These are phyloP conservation scores for Lampris megalopsis DNA, from an alignment of 2,113 vertebrate species.

Conservation along the genomic window DNA sequence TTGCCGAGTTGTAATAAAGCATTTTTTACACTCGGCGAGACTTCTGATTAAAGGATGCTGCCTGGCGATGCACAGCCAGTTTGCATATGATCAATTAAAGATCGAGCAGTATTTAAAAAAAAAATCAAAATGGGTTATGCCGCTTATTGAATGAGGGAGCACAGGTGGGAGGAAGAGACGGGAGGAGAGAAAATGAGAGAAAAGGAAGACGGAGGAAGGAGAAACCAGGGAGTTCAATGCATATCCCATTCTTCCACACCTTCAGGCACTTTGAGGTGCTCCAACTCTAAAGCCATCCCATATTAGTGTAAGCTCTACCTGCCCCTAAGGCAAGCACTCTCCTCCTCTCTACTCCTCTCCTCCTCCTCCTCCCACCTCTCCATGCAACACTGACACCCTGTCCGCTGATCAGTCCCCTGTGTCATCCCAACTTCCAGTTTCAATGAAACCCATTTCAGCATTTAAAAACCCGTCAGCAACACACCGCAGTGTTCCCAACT, in stretches of 20 bases:
- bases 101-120: conserved; percentile 9
- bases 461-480: conserved; percentile 41
- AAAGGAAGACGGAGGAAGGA: conserved; percentile 15
- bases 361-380: conserved; percentile 12
- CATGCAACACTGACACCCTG: conserved; percentile 5
- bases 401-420: not conserved
- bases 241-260: conserved; percentile 65
- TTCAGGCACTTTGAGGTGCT: conserved; percentile 72
- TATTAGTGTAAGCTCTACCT: conserved; percentile 75
- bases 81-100: conserved; percentile 17
- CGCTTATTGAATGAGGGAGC: conserved; percentile 29
- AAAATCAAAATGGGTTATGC: conserved; percentile 6
- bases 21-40: not conserved
- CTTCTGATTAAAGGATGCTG: conserved; percentile 11
- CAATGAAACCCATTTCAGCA: not conserved
- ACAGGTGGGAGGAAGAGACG: conserved; percentile 15
- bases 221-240: conserved; percentile 37
- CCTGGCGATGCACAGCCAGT: conserved; percentile 10
- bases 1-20: conserved; percentile 16
- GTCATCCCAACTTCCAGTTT: conserved; percentile 1
- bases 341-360: conserved; percentile 43
- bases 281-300: conserved; percentile 78
- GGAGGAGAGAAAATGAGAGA: conserved; percentile 14
- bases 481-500: conserved; percentile 45
- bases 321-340: conserved; percentile 71